Evolutionary conservation across 2,113 vertebrate genomes (phyloP), one percentile per base, ranked within the genome.

Genomic region (Neoarius graeffei): DNA sequence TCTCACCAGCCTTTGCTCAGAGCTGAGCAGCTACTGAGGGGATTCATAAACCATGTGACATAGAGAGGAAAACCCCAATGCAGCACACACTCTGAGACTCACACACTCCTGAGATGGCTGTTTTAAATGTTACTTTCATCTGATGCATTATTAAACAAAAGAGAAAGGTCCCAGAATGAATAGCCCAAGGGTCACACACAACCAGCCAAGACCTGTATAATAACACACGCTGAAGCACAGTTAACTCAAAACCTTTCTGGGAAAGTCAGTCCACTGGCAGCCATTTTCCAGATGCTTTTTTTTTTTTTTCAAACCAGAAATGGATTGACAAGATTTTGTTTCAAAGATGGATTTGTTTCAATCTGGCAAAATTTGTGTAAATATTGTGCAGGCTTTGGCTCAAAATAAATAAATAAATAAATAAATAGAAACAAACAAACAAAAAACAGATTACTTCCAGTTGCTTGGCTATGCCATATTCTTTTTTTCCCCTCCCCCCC

Each of bases 1-100:
- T 17, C 93, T 94, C 89, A 89, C 62, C 69, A 86, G 86, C 84
- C 80, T 87, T 77, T 90, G 83, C 83, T 90, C 71, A 4, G 54
- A 81, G 77, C 89, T 84, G 90, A 90, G 81, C 76, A 87, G 69
- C 90, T 91, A 86, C 87, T 81, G 90, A 81, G 15, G 85, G 89
- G 92, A 90, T 89, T 92, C 90, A 93, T 91, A 91, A 92, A 91
- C 92, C 87, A 92, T 91, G 87, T 91, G 90, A 92, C 77, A 91
- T 66, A 17, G 20, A 76, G 81, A 92, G 88, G 62, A 64, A 91
- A 93, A 90, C 67, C 89, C 60, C 50, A 89, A 82, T 6, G 14
- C 56, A 50, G 85, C 92, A 92, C 91, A 91, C 91, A 88, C 85
- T 91, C 89, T 19, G 11, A 89, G 88, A 91, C 83, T 91, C 82